phyloP scores from a whole-genome alignment of 1,140 invertebrate genomes.

The Asobara japonica region DNA sequence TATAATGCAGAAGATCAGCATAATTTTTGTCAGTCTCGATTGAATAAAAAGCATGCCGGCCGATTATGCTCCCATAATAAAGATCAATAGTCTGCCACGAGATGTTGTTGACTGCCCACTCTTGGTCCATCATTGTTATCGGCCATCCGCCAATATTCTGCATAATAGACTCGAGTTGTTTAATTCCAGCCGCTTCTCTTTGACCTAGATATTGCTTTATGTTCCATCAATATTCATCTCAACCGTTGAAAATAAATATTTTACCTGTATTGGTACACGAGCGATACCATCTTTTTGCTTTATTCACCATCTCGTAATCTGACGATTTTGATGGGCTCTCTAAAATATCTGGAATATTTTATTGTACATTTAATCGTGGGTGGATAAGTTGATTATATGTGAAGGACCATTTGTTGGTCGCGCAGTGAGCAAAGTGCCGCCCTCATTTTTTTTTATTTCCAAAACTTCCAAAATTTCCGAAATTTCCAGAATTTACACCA shows the following conservation, averaged over 20 bases:
- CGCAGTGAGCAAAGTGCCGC: no score
- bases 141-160: slow-evolving; percentile 48
- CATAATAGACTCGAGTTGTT: slow-evolving; percentile 36
- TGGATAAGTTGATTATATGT: no score
- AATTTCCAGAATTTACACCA: no score
- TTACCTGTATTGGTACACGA: slow-evolving; percentile 42
- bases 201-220: slow-evolving; percentile 29
- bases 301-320: slow-evolving; percentile 36
- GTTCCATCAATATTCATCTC: neutral
- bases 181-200: slow-evolving; percentile 32
- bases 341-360: slow-evolving; percentile 38
- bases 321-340: neutral
- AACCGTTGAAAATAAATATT: neutral
- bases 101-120: slow-evolving; percentile 40
- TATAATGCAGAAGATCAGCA: neutral
- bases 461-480: no score
- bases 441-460: no score
- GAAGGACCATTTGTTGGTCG: no score
- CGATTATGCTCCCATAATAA: slow-evolving; percentile 38
- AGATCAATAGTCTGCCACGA: slow-evolving; percentile 47
- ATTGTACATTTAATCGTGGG: no score
- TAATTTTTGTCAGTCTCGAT: neutral
- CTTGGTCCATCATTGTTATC: slow-evolving; percentile 40
- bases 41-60: slow-evolving; percentile 33
- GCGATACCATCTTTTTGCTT: slow-evolving; percentile 43